These are phyloP conservation scores for Alces alces DNA, from an alignment of 2,113 vertebrate genomes.

Conservation along the genomic window DNA sequence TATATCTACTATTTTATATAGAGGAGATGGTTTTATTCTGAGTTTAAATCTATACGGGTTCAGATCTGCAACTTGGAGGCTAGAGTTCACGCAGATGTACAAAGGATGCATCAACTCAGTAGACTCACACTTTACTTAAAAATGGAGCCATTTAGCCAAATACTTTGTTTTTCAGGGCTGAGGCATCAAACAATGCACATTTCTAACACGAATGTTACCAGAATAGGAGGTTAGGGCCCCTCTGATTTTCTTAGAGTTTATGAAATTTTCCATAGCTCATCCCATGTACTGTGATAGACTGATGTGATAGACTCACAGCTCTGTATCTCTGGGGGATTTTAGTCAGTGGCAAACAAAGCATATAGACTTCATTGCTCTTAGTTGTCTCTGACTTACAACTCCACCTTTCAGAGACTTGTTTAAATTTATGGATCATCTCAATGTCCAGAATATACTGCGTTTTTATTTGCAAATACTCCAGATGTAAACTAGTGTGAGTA, in stretches of 20 bases:
- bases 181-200: no score
- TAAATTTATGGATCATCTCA: background rate
- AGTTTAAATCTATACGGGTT: background rate
- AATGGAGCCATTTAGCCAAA: background rate
- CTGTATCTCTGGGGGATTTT: background rate
- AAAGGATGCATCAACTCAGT: background rate
- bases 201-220: background rate
- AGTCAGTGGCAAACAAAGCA: background rate
- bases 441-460: background rate
- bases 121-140: background rate
- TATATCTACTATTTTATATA: background rate
- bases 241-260: background rate
- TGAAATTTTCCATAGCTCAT: background rate
- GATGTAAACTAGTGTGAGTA: background rate
- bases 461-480: background rate
- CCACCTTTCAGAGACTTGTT: background rate
- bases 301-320: background rate
- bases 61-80: background rate
- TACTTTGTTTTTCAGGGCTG: background rate
- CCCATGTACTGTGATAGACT: background rate
- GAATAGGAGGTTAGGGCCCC: background rate
- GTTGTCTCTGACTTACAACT: background rate
- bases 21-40: background rate
- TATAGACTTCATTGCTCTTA: background rate
- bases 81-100: background rate